phyloP scores from a whole-genome alignment of 1,140 invertebrate genomes.

The Bacillus rossius region DNA sequence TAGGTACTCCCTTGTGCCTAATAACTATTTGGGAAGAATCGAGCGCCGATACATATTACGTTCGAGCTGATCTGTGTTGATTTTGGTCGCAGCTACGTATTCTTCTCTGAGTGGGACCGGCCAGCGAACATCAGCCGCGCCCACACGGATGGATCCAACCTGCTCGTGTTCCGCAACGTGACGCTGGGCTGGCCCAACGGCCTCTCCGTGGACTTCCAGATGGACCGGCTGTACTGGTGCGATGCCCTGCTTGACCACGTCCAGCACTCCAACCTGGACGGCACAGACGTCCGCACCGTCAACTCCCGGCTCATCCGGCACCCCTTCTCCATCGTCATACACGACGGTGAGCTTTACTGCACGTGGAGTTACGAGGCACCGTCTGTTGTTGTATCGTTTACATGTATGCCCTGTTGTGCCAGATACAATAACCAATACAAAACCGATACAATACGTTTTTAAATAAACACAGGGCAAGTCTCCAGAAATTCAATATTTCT shows the following conservation, averaged over 20 bases:
- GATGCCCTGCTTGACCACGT: conserved; percentile 94
- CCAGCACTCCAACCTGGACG: conserved; percentile 92
- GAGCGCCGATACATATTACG: no score
- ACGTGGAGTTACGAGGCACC: no score
- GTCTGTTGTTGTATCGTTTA: no score
- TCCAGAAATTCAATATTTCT: no score
- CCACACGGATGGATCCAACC: conserved; percentile 78
- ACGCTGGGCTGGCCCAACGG: conserved; percentile 96
- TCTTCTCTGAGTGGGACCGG: conserved; percentile 95
- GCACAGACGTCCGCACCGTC: conserved; percentile 86
- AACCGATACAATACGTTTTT: no score
- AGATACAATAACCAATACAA: no score
- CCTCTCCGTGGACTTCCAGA: conserved; percentile 83
- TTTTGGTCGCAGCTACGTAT: conserved; percentile 56
- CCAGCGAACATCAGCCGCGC: conserved; percentile 93
- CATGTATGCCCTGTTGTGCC: no score
- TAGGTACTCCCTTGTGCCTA: no score
- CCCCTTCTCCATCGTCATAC: conserved; percentile 94
- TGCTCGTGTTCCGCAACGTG: conserved; percentile 86
- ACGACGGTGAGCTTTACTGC: conserved; percentile 48
- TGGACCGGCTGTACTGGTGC: conserved; percentile 90
- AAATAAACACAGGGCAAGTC: no score
- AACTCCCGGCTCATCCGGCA: conserved; percentile 85
- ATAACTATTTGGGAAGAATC: no score
- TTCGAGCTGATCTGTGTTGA: not conserved